Conservation (phyloP, 1,140 invertebrate species). For the Nixonia krombeini region DNA sequence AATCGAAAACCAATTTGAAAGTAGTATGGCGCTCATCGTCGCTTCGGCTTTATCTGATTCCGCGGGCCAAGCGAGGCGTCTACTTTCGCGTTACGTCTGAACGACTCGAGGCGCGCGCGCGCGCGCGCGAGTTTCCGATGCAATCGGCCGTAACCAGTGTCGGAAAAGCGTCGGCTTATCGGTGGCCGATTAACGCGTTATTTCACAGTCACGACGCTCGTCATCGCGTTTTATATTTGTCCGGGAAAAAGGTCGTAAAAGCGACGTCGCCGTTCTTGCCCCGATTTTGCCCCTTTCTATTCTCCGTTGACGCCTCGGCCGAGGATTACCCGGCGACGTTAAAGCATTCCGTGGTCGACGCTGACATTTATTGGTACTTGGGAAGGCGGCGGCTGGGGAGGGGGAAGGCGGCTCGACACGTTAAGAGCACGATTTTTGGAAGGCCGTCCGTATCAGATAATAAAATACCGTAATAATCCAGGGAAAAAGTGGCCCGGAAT, state of each 20-base stretch:
- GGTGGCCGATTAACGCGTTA: constrained; percentile 17
- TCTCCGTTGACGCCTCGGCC: too few relatives aligned
- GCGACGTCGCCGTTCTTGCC: constrained; percentile 2
- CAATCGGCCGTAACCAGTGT: constrained; percentile 7
- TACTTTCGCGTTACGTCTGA: constrained; percentile 43
- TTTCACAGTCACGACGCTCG: too few relatives aligned
- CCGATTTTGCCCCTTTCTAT: too few relatives aligned
- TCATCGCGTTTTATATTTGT: too few relatives aligned
- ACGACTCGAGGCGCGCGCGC: constrained; percentile 42
- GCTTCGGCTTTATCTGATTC: constrained; percentile 57
- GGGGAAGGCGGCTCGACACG: too few relatives aligned
- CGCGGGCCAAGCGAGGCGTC: constrained; percentile 49
- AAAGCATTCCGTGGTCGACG: constrained; percentile 27
- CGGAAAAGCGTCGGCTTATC: constrained; percentile 21
- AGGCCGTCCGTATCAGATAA: constrained; percentile 4
- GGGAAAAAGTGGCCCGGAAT: neutral
- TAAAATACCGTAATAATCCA: constrained; percentile 1
- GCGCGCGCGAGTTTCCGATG: too few relatives aligned
- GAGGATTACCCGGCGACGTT: constrained; percentile 31
- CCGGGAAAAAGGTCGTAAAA: constrained; percentile 10
- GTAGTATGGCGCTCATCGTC: constrained; percentile 64
- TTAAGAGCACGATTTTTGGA: constrained; percentile 3
- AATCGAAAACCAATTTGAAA: constrained; percentile 71
- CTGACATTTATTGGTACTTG: constrained; percentile 36
- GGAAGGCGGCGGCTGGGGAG: too few relatives aligned